phyloP scores from a whole-genome alignment of 2,797 vertebrate genomes.

The Sebastes dallii region DNA sequence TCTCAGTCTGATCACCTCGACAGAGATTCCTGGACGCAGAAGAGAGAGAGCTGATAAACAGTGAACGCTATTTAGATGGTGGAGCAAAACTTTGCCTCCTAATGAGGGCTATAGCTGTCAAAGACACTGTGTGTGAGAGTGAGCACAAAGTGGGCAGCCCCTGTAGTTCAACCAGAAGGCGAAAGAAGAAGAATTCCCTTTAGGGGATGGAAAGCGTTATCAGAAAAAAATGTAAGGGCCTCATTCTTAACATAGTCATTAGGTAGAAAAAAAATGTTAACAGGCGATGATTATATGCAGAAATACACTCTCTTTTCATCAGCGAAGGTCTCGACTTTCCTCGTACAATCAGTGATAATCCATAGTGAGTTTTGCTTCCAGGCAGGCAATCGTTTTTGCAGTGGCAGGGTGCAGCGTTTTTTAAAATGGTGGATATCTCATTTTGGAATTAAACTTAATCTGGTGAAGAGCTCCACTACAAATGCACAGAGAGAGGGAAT shows the following conservation, averaged over 20 bases:
- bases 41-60: background rate
- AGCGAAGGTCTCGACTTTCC: slow-evolving; percentile 23
- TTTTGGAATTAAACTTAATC: slow-evolving; percentile 67
- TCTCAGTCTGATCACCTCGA: background rate
- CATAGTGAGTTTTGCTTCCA: slow-evolving; percentile 26
- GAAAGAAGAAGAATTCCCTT: background rate
- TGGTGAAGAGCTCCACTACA: slow-evolving; percentile 55
- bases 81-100: background rate
- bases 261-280: slow-evolving; percentile 7
- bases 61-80: background rate
- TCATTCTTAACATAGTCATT: slow-evolving; percentile 19
- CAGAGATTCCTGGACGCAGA: background rate
- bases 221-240: too few relatives aligned
- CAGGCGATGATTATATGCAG: background rate
- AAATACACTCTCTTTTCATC: slow-evolving; percentile 10
- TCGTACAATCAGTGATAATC: slow-evolving; percentile 39
- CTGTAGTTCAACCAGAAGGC: background rate
- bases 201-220: background rate
- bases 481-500: slow-evolving; percentile 46
- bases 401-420: slow-evolving; percentile 5
- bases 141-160: background rate
- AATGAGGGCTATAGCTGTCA: background rate
- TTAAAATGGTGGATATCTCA: slow-evolving; percentile 58
- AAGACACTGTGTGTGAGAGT: background rate
- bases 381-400: slow-evolving; percentile 46